Evolutionary conservation across 30 jellyfish, hydroid and myxozoan genomes (phyloP), one percentile per base, ranked within the genome.

Genomic region (Nemopilema nomurai): DNA sequence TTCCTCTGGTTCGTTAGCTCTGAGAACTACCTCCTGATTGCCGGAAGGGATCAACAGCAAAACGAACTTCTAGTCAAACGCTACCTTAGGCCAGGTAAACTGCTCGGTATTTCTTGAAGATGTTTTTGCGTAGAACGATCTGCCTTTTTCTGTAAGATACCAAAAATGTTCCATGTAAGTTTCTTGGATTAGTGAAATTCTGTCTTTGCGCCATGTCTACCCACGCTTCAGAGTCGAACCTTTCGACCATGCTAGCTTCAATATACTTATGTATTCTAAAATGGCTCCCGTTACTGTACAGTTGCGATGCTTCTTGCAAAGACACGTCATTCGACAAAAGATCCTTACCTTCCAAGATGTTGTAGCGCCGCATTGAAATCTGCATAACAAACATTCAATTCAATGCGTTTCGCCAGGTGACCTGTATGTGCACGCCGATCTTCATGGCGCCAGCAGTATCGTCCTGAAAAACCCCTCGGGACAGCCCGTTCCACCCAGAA

Each of bases 1-100:
- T 96, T 96, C 41, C 87, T 87, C 53, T 96, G 98, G 98, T 96
- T 96, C 67, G 85, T 96, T n/a, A 90, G 98, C 65, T 96, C 99
- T 13, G 99, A 96, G 71, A 96, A 96, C 29, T 90, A 90, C 72
- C 83, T 96, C 28, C 97, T 91, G 31, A 88, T 96, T 62, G 98
- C 97, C 16, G 99, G 99, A 7, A 84, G 97, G 79, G 99, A 96
- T 67, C 97, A 92, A 63, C 99, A 96, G 50, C 98, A 96, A 75
- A 96, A 96, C 74, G 99, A 96, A 71, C 76, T 88, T 22, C 92
- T 96, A 25, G 99, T 96, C 77, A 96, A 96, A 76, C 65, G 97
- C 52, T 92, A 96, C 68, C 88, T 91, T 51, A 82, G 69, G 74
- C 78, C 97, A 28, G 97, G 99, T 90, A 65, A 65, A 13, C 57